Base-by-base conservation (phyloP, 2,888 invertebrate genomes). In the Scaptomyza cyrtandrae region DNA sequence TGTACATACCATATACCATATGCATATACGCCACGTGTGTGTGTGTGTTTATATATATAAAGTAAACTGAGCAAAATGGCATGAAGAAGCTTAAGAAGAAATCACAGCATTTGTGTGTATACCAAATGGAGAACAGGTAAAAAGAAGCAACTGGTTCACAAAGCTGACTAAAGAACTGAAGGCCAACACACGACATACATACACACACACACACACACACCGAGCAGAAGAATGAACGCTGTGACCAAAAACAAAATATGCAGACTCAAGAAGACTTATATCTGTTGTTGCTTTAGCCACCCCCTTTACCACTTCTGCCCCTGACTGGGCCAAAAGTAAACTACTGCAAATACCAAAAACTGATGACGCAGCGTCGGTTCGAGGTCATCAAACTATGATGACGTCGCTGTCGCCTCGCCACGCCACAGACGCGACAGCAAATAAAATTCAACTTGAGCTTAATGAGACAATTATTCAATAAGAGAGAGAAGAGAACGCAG, bases 361-460 rank as follows among this genome's bases (percentile, higher is more conserved):
- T 75, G 78, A 85, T 86, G 89, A 87, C 89, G 85, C 75, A 71
- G 80, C 78, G 63, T 55, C 66, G 52, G 27, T 48, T 53, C 65
- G 84, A 80, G 88, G 89, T 89, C 89, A 88, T 90, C 89, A 89
- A 89, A 89, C 90, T 90, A 77, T 85, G 79, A 75, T 79, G 83
- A 81, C 81, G 86, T 83, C 70, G 75, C 33, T 14, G 14, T 37
- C 41, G 33, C 14, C 10, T 13, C 31, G 19, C 35, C 44, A 37
- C 43, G 16, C 39, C 43, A 41, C 43, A 45, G 43, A 60, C 46
- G 61, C 61, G 64, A 73, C 80, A 49, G 11, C 33, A 35, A 35
- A 44, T 13, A 4, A 48, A 16, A 31, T 39, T 29, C 45, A 73
- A 61, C 46, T 11, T 55, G 35, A 52, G 54, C 58, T 27, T 41